Conservation (phyloP, 2,888 invertebrate genomes). For the Hedychridium roseum region DNA sequence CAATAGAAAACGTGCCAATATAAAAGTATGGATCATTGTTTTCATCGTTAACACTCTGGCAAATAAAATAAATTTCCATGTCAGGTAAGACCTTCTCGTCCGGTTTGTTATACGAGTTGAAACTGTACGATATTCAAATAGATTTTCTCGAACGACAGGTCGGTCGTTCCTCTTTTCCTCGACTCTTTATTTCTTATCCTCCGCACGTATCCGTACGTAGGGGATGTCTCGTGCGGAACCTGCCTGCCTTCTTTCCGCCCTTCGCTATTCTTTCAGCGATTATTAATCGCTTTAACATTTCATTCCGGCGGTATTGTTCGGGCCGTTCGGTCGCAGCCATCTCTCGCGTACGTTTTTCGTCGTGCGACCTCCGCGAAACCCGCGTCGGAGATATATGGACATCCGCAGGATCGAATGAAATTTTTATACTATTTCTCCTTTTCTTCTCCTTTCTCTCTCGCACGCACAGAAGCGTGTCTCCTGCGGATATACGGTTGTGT, state of each 20-base stretch:
- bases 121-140: no score
- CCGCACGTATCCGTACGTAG: no score
- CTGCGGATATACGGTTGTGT: not conserved
- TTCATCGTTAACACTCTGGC: no score
- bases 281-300: constrained; percentile 29
- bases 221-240: constrained; percentile 12
- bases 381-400: constrained; percentile 4
- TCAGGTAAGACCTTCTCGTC: no score
- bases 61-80: no score
- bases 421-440: constrained; percentile 18
- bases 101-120: no score
- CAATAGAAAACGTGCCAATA: no score
- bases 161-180: no score
- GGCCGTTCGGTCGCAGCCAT: constrained; percentile 16
- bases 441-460: not conserved
- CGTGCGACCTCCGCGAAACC: constrained; percentile 11
- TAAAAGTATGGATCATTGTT: no score
- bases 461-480: not conserved
- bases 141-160: no score
- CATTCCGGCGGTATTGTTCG: constrained; percentile 2
- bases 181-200: no score
- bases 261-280: constrained; percentile 16
- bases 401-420: constrained; percentile 22
- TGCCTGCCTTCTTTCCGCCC: constrained; percentile 16
- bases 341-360: constrained; percentile 17